Percentiles rank a stretch among this genome's conserved stretches.
phyloP scores from a whole-genome alignment of 1,140 invertebrate genomes.

The Callitettix versicolor region DNA sequence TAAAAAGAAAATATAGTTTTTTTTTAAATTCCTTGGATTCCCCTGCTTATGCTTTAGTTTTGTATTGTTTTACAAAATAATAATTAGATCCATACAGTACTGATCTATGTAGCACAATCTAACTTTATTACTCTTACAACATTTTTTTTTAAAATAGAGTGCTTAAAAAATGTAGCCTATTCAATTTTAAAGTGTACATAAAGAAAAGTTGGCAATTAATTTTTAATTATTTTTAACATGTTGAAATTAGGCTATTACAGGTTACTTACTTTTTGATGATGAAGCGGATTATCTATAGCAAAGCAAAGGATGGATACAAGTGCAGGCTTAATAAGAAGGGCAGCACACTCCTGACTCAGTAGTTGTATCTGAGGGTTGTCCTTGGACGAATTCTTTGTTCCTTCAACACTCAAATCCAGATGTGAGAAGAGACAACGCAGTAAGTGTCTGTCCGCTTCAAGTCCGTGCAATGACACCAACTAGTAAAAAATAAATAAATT shows the following conservation, averaged over 20 bases:
- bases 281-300: constrained; percentile 59
- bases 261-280: constrained; percentile 43
- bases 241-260: background rate
- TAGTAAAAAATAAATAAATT: constrained; percentile 35
- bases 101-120: no score
- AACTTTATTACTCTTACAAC: no score
- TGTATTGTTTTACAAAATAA: no score
- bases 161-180: no score
- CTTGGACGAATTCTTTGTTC: constrained; percentile 32
- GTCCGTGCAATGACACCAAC: constrained; percentile 68
- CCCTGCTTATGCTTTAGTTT: no score
- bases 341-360: constrained; percentile 57
- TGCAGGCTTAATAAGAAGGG: constrained; percentile 60
- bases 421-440: constrained; percentile 74
- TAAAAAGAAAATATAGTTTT: no score
- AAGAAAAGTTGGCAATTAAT: no score
- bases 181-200: no score
- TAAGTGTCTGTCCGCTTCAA: constrained; percentile 79
- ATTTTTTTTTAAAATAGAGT: no score
- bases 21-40: no score
- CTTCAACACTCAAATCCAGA: constrained; percentile 45
- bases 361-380: constrained; percentile 57
- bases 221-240: no score
- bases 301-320: constrained; percentile 66
- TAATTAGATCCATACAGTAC: no score